Evolutionary conservation across 2,113 vertebrate genomes (phyloP).

Genomic region (Lichenostomus cassidix): DNA sequence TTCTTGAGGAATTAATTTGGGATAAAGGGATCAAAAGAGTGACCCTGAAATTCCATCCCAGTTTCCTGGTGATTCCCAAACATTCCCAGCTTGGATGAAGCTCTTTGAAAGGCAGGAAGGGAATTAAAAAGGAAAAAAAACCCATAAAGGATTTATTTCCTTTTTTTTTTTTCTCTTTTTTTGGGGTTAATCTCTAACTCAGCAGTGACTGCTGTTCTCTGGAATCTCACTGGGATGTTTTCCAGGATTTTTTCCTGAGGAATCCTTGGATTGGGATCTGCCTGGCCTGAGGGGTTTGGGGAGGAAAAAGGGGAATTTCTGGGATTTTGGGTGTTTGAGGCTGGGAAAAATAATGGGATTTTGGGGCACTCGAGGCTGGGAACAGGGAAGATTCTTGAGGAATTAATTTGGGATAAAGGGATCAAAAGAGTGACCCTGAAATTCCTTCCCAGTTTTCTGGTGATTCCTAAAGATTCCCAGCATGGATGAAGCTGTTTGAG

Average conservation of each 20-base stretch:
- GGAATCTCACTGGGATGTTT: no score
- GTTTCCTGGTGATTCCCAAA: neutral
- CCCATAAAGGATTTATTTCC: neutral
- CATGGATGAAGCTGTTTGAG: neutral
- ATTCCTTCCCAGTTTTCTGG: neutral
- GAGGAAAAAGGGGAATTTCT: no score
- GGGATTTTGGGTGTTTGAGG: no score
- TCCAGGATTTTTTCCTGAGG: no score
- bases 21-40: neutral
- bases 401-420: fast-evolving
- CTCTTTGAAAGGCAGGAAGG: neutral
- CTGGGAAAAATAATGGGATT: neutral
- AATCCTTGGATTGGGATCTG: no score
- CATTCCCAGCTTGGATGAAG: neutral
- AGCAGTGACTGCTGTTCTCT: no score
- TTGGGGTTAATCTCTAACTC: no score
- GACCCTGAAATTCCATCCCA: neutral
- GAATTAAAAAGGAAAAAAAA: no score
- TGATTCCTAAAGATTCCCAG: neutral
- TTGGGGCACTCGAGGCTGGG: fast-evolving
- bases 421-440: neutral
- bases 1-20: neutral
- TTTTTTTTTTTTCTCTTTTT: neutral
- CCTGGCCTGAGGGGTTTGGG: no score
- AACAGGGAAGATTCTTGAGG: neutral